Evolutionary conservation across 30 jellyfish, hydroid and myxozoan species (phyloP).

Genomic region (Hydractinia echinata): DNA sequence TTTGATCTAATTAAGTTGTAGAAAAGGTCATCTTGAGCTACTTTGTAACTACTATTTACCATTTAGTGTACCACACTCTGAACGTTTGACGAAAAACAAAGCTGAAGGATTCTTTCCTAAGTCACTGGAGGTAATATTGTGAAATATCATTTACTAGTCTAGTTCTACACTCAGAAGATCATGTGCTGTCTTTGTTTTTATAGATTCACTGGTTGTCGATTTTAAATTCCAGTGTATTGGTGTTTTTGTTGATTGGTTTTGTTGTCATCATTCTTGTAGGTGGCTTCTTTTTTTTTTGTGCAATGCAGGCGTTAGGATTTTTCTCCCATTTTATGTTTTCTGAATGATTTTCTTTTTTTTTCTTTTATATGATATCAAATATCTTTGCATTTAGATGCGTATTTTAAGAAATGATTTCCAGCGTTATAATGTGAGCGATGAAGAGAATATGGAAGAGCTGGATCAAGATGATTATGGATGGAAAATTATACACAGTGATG

Average conservation of each 20-base stretch:
- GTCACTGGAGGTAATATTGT: constrained; percentile 55
- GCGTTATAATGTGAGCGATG: constrained; percentile 76
- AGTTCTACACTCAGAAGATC: not conserved
- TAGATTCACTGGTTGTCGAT: constrained; percentile 97
- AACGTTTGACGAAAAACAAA: constrained; percentile 61
- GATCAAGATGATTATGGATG: constrained; percentile 98
- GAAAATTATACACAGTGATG: constrained; percentile 94
- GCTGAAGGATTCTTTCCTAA: constrained; percentile 94
- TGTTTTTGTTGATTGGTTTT: constrained; percentile 82
- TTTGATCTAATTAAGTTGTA: not conserved
- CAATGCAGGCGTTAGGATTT: not conserved
- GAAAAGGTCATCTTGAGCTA: not conserved
- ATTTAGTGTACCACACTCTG: constrained; percentile 60
- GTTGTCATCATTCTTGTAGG: constrained; percentile 78
- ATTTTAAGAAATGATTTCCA: constrained; percentile 75
- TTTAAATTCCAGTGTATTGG: constrained; percentile 85
- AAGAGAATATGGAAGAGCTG: constrained; percentile 54
- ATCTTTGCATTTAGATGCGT: constrained; percentile 63
- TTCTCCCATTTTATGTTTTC: not conserved
- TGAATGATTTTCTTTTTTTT: not conserved
- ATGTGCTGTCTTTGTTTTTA: constrained; percentile 9
- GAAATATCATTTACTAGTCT: not conserved
- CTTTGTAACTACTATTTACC: not conserved
- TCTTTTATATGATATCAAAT: not conserved
- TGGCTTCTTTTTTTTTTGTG: not conserved